Base-by-base conservation (phyloP, 1,140 invertebrate species). In the Parasteatoda tepidariorum region DNA sequence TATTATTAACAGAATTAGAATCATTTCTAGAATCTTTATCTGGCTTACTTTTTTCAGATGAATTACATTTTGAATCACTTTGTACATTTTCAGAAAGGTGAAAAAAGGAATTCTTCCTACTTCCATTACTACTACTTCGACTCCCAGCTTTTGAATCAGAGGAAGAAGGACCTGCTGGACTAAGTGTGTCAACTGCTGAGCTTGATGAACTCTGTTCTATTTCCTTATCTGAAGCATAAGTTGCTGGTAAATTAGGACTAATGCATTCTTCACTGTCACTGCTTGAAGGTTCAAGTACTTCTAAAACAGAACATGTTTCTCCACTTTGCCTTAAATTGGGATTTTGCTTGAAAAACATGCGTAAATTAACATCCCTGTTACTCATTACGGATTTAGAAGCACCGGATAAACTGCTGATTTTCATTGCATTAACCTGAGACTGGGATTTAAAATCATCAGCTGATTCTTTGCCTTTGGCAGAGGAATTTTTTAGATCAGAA, bases 201-300 rank as follows among this genome's bases (percentile, higher is more conserved):
- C 83, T 84, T 15, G 83, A 84, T 6, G 83, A 84, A 34, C 83
- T 84, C 24, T 76, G 73, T 62, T 76, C 70, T 41, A 30, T 26
- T 78, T 84, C 83, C 54, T 84, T 78, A 31, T 76, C 71, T 48
- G 24, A 57, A 22, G 54, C 30, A n/a, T 33, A 66, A 28, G 28
- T 31, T 33, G 41, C 59, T 6, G 71, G 18, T 61, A 64, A 33
- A 24, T 66, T 68, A 28, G 54, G 76, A 13, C 31, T 30, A 48
- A 34, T 41, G n/a, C 54, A 78, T 31, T 85, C 84, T 82, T 85
- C 84, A 57, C 74, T 74, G 34, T 87, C 86, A 76, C 76, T 83
- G 61, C 85, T 86, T 6, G 88, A 87, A 3, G 88, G 88, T 71
- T 89, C 88, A 41, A 89, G 86, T 15, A 89, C 87, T 84, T 89